Conservation (phyloP, 2,888 invertebrate genomes). For the Tuta absoluta region DNA sequence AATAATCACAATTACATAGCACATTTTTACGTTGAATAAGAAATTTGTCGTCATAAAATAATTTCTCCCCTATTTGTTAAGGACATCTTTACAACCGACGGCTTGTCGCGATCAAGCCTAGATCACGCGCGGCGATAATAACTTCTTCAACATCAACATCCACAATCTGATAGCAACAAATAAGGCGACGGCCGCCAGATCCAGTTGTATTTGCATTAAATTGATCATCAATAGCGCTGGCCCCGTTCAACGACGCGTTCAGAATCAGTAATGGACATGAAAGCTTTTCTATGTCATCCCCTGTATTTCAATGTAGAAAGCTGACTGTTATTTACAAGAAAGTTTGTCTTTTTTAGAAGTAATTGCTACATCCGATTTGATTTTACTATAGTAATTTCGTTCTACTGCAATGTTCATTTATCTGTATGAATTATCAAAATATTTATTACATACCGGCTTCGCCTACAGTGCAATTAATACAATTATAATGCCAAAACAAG, state of each 20-base stretch:
- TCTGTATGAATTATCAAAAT: background rate
- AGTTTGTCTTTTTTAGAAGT: conserved; percentile 11
- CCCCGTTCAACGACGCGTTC: conserved; percentile 55
- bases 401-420: background rate
- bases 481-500: conserved; percentile 14
- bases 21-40: no score
- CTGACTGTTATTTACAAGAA: conserved; percentile 18
- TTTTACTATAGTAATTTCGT: background rate
- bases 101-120: conserved; percentile 4
- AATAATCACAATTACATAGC: no score
- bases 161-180: conserved; percentile 46
- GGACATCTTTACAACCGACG: conserved; percentile 42
- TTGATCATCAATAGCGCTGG: conserved; percentile 64
- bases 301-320: conserved; percentile 25
- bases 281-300: conserved; percentile 26
- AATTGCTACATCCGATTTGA: conserved; percentile 2
- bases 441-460: background rate
- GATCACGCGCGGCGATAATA: conserved; percentile 23
- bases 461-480: conserved; percentile 2
- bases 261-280: conserved; percentile 50
- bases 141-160: conserved; percentile 23
- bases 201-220: conserved; percentile 58
- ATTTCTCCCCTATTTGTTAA: conserved; percentile 38
- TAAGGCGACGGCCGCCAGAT: conserved; percentile 45
- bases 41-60: background rate